Evolutionary conservation across 2,888 invertebrate genomes (phyloP).

Genomic region (Drosophila mimetica): DNA sequence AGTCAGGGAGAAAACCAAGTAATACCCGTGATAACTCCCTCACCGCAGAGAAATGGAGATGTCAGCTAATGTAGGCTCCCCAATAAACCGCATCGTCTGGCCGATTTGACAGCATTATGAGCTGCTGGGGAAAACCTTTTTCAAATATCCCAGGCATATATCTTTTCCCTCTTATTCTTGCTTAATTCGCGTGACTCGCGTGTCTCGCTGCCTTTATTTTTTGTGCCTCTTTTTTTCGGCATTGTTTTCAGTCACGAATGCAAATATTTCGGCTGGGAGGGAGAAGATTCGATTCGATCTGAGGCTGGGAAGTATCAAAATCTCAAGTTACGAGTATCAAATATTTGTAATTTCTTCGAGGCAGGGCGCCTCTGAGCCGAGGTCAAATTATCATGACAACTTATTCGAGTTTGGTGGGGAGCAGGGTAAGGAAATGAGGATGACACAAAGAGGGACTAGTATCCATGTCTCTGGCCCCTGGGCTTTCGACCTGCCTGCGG

Average conservation of each 20-base stretch:
- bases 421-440: neutral
- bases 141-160: conserved; percentile 5
- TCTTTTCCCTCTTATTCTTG: conserved; percentile 1
- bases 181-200: conserved; percentile 72
- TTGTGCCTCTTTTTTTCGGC: conserved; percentile 18
- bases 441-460: neutral
- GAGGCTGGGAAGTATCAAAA: conserved; percentile 50
- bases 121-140: conserved; percentile 27
- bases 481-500: conserved; percentile 20
- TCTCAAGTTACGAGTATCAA: conserved; percentile 76
- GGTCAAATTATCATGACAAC: conserved; percentile 66
- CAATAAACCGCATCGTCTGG: conserved; percentile 42
- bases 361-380: conserved; percentile 33
- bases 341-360: conserved; percentile 45
- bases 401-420: conserved; percentile 43
- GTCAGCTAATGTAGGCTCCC: conserved; percentile 48
- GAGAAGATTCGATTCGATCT: conserved; percentile 13
- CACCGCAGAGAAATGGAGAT: neutral
- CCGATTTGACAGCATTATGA: conserved; percentile 35
- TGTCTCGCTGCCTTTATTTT: conserved; percentile 39
- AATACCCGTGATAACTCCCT: conserved; percentile 16
- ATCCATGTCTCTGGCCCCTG: conserved; percentile 31
- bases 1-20: conserved; percentile 17
- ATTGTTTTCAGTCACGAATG: conserved; percentile 72
- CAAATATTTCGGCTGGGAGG: conserved; percentile 54